phyloP scores from a whole-genome alignment of 2,888 invertebrate species.

The Napeogenes inachia region DNA sequence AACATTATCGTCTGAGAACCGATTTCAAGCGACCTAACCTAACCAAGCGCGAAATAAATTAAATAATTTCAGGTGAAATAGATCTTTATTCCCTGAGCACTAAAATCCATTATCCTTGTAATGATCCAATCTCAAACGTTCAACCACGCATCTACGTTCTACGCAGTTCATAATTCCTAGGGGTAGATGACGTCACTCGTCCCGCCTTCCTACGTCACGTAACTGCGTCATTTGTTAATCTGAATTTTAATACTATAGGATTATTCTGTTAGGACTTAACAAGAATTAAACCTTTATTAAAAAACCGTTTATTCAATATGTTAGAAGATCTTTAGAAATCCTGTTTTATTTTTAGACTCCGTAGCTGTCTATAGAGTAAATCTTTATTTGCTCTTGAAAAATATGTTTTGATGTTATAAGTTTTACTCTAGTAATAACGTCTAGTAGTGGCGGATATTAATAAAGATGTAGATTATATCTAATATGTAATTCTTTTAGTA shows the following conservation, averaged over 20 bases:
- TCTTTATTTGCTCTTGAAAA: too few relatives aligned
- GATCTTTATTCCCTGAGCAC: constrained; percentile 16
- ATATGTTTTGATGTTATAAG: too few relatives aligned
- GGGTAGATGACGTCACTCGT: constrained; percentile 42
- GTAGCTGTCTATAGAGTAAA: too few relatives aligned
- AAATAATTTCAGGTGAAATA: constrained; percentile 17
- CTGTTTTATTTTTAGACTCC: too few relatives aligned
- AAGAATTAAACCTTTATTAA: not conserved
- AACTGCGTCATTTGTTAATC: constrained; percentile 25
- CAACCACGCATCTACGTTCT: constrained; percentile 40
- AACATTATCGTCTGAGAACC: not conserved
- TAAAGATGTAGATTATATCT: too few relatives aligned
- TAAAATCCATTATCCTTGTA: constrained; percentile 24
- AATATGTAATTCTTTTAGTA: too few relatives aligned
- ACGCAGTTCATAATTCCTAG: constrained; percentile 33
- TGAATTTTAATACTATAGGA: not conserved
- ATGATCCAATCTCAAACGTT: constrained; percentile 18
- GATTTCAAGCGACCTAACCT: constrained; percentile 21
- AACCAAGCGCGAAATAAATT: constrained; percentile 23
- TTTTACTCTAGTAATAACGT: too few relatives aligned
- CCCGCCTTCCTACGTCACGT: constrained; percentile 40
- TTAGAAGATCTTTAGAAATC: not conserved
- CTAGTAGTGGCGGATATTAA: too few relatives aligned
- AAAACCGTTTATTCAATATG: not conserved
- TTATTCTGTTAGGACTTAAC: not conserved